phyloP scores from a whole-genome alignment of 2,113 vertebrate genomes.

The Carlito syrichta region DNA sequence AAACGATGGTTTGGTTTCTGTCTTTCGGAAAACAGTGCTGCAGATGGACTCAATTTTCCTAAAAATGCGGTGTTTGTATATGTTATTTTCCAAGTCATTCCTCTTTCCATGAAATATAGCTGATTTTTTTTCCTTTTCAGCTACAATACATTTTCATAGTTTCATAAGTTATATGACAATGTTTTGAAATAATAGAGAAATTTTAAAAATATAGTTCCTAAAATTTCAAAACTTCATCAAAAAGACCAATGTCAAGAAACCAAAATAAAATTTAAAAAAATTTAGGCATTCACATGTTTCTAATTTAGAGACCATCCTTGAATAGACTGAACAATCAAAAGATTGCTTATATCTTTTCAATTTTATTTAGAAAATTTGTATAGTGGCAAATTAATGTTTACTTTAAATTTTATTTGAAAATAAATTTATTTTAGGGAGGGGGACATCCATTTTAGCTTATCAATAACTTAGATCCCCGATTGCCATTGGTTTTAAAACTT shows the following conservation, averaged over 20 bases:
- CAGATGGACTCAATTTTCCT: constrained; percentile 74
- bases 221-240: constrained; percentile 8
- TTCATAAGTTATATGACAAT: constrained; percentile 49
- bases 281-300: neutral
- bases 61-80: constrained; percentile 71
- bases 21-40: constrained; percentile 70
- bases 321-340: neutral
- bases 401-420: constrained; percentile 33
- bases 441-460: neutral
- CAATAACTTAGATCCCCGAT: neutral
- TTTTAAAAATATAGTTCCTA: constrained; percentile 42
- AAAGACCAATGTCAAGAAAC: constrained; percentile 24
- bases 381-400: neutral
- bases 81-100: constrained; percentile 64
- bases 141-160: constrained; percentile 56
- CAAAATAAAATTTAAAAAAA: neutral
- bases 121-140: constrained; percentile 48
- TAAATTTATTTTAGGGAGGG: neutral
- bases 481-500: neutral
- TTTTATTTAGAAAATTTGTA: constrained; percentile 25
- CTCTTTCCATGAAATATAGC: constrained; percentile 60
- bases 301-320: constrained; percentile 27
- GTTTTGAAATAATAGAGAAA: constrained; percentile 42
- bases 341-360: neutral
- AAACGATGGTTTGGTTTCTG: constrained; percentile 61